A percentile compares a stretch with the other conserved stretches of the same genome.
phyloP scores from a whole-genome alignment of 1,140 invertebrate genomes.

The Danaus melanippus region DNA sequence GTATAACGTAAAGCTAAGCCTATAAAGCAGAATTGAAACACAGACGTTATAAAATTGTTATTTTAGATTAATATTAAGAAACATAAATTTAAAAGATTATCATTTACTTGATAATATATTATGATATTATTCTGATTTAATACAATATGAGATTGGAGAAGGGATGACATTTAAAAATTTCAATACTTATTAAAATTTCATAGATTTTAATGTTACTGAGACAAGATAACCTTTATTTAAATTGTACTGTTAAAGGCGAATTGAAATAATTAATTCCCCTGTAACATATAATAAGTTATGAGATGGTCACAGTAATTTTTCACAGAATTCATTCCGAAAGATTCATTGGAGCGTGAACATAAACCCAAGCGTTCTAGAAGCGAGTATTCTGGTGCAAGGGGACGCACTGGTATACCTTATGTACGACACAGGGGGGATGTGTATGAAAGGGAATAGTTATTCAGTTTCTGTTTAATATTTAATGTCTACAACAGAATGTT shows the following conservation, averaged over 20 bases:
- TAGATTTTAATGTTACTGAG: too few species aligned
- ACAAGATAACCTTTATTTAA: too few species aligned
- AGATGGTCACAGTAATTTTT: not conserved
- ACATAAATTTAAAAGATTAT: too few species aligned
- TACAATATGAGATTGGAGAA: too few species aligned
- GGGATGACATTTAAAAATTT: too few species aligned
- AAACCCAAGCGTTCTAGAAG: slow-evolving; percentile 30
- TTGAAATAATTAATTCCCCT: not conserved
- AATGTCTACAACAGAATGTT: not conserved
- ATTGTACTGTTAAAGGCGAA: too few species aligned
- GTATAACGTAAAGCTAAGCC: not conserved
- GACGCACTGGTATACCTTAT: slow-evolving; percentile 47
- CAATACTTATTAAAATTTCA: too few species aligned
- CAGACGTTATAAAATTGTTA: too few species aligned
- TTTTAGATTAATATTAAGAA: too few species aligned
- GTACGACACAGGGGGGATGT: slow-evolving; percentile 44
- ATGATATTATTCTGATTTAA: too few species aligned
- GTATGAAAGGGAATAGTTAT: slow-evolving; percentile 35
- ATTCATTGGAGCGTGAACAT: slow-evolving; percentile 34
- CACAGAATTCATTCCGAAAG: slow-evolving; percentile 13
- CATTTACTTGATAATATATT: too few species aligned
- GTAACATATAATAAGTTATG: too few species aligned
- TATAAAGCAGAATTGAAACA: not conserved
- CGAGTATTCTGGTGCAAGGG: slow-evolving; percentile 25
- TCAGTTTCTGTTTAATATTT: slow-evolving; percentile 1